Evolutionary conservation across 2,113 vertebrate genomes (phyloP).

Genomic region (Sinocyclocheilus anshuiensis): DNA sequence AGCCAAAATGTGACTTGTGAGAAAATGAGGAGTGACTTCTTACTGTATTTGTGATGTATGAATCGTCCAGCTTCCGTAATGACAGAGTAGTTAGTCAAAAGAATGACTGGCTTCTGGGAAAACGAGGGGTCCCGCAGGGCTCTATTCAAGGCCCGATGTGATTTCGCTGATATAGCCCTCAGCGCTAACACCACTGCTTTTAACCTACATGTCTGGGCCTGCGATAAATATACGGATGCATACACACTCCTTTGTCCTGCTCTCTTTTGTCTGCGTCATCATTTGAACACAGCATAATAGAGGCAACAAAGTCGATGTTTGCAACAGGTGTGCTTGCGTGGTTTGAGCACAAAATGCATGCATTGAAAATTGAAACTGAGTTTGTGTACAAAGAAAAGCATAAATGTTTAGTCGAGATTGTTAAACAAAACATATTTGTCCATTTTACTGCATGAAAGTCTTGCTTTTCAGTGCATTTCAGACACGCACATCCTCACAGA

Average conservation of each 20-base stretch:
- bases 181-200: conserved; percentile 23
- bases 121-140: conserved; percentile 33
- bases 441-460: not conserved
- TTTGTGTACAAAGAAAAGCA: conserved; percentile 4
- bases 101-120: conserved; percentile 48
- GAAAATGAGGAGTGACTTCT: not conserved
- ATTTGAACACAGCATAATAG: conserved; percentile 10
- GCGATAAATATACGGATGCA: conserved; percentile 13
- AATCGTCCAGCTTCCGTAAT: not conserved
- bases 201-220: conserved; percentile 39
- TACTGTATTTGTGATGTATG: not conserved
- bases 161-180: conserved; percentile 41
- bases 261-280: conserved; percentile 20
- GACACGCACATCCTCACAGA: conserved; percentile 22
- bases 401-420: not conserved
- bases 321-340: conserved; percentile 25
- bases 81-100: conserved; percentile 48
- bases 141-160: conserved; percentile 37
- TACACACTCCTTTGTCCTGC: conserved; percentile 20
- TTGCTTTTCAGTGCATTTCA: conserved; percentile 11
- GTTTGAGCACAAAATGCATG: not conserved
- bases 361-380: not conserved
- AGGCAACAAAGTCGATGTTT: conserved; percentile 4
- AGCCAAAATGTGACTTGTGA: not conserved
- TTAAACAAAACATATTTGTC: conserved; percentile 21